Percentiles rank a stretch among this genome's conserved stretches.
Conservation (phyloP, 2,797 vertebrate genomes). For the Falco rusticolus region DNA sequence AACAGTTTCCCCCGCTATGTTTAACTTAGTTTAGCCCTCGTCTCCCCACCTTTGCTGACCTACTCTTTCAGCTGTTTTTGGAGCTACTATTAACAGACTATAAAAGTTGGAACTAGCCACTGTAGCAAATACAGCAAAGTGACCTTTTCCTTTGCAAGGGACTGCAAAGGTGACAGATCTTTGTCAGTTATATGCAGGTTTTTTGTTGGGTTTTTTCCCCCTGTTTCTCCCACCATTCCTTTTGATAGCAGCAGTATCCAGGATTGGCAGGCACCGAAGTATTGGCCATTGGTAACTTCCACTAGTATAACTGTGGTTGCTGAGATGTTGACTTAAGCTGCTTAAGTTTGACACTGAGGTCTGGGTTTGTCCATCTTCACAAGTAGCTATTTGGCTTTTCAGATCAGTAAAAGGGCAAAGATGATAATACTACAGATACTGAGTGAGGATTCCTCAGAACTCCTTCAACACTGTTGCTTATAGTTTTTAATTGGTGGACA, state of each 20-base stretch:
- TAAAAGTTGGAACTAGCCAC: neutral
- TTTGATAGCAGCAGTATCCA: neutral
- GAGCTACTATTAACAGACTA: neutral
- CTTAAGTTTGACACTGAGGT: neutral
- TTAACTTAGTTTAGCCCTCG: neutral
- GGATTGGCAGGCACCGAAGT: neutral
- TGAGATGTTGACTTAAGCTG: neutral
- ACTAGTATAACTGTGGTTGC: neutral
- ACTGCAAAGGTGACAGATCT: neutral
- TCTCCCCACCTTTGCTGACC: neutral
- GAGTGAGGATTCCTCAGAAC: neutral
- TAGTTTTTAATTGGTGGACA: neutral
- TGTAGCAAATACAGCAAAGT: neutral
- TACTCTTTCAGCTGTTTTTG: neutral
- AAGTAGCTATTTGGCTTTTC: neutral
- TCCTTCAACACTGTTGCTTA: neutral
- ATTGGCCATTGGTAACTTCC: fast-evolving
- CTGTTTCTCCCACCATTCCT: neutral
- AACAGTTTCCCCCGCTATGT: neutral
- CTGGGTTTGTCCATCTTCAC: neutral
- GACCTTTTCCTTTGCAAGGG: neutral
- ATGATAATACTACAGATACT: neutral
- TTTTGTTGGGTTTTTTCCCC: neutral
- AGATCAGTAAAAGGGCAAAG: neutral
- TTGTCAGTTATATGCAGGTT: neutral